phyloP scores from a whole-genome alignment of 2,797 vertebrate genomes.

The Cynodonichthys magdalenae region DNA sequence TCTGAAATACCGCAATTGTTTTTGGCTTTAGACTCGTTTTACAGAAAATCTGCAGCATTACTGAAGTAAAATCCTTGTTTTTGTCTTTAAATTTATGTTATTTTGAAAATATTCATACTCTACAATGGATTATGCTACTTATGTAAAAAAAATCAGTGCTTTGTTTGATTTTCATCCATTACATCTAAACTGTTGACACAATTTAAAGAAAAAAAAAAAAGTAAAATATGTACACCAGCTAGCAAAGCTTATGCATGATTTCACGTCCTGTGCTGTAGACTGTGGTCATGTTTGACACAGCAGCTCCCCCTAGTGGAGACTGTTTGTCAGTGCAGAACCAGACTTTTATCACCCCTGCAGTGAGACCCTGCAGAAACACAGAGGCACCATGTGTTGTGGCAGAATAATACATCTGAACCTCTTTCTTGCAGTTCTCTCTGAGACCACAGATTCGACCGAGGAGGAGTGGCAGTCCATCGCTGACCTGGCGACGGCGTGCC shows the following conservation, averaged over 20 bases:
- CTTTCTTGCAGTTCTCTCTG: conserved; percentile 82
- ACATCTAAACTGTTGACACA: too few relatives aligned
- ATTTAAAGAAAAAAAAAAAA: not conserved
- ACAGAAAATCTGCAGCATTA: conserved; percentile 4
- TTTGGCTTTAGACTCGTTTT: conserved; percentile 1
- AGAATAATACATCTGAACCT: conserved; percentile 2
- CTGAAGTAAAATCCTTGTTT: not conserved
- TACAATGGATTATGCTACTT: too few relatives aligned
- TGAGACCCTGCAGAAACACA: conserved; percentile 7
- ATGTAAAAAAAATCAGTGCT: not conserved
- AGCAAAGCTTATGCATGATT: not conserved
- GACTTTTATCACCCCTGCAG: conserved; percentile 7
- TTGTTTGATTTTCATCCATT: not conserved
- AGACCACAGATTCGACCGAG: conserved; percentile 85
- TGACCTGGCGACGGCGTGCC: conserved; percentile 88
- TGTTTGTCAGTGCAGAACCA: conserved; percentile 37
- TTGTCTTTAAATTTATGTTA: too few relatives aligned
- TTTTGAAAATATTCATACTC: too few relatives aligned
- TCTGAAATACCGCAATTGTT: conserved; percentile 27
- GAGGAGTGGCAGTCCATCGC: conserved; percentile 94
- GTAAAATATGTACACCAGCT: not conserved
- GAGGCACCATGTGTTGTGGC: not conserved
- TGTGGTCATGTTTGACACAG: conserved; percentile 14
- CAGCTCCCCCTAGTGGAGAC: conserved; percentile 68
- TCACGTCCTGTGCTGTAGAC: conserved; percentile 1